Evolutionary conservation across 2,113 vertebrate species (phyloP).

Genomic region (Fukomys damarensis): DNA sequence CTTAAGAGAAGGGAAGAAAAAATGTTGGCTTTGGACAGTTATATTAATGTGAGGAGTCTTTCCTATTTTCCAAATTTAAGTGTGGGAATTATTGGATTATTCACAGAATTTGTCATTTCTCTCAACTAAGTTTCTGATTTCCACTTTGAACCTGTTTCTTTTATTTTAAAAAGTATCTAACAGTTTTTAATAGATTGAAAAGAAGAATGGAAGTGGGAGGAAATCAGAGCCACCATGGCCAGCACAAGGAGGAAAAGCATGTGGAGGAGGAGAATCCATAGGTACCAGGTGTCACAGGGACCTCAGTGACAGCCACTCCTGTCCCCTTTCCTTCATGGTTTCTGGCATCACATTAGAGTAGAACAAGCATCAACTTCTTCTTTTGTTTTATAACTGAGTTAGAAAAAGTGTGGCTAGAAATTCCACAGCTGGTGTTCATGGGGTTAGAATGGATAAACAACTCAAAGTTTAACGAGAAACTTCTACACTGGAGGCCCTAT

Average conservation of each 20-base stretch:
- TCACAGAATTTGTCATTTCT: conserved; percentile 33
- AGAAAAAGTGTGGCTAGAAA: background rate
- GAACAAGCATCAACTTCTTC: background rate
- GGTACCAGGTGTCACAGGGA: conserved; percentile 72
- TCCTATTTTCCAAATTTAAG: background rate
- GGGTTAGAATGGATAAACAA: background rate
- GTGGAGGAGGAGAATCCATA: conserved; percentile 71
- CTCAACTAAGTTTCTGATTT: conserved; percentile 67
- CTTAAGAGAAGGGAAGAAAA: conserved; percentile 44
- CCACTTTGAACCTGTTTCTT: conserved; percentile 69
- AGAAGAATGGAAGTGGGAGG: conserved; percentile 65
- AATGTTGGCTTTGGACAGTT: conserved; percentile 52
- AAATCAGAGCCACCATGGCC: conserved; percentile 71
- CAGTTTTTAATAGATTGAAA: conserved; percentile 74
- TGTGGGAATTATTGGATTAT: conserved; percentile 33
- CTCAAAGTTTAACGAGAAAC: background rate
- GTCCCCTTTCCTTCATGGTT: conserved; percentile 21
- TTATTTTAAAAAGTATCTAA: conserved; percentile 62
- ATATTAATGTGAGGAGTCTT: conserved; percentile 16
- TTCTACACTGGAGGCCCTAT: background rate
- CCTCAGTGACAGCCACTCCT: conserved; percentile 64
- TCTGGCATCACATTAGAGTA: conserved; percentile 25
- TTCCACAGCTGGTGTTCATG: background rate
- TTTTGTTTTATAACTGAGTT: background rate
- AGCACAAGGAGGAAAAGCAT: conserved; percentile 72